A percentile compares a stretch with the other conserved stretches of the same genome.
Evolutionary conservation across 2,113 vertebrate species (phyloP).

Genomic region (Calidris pugnax): DNA sequence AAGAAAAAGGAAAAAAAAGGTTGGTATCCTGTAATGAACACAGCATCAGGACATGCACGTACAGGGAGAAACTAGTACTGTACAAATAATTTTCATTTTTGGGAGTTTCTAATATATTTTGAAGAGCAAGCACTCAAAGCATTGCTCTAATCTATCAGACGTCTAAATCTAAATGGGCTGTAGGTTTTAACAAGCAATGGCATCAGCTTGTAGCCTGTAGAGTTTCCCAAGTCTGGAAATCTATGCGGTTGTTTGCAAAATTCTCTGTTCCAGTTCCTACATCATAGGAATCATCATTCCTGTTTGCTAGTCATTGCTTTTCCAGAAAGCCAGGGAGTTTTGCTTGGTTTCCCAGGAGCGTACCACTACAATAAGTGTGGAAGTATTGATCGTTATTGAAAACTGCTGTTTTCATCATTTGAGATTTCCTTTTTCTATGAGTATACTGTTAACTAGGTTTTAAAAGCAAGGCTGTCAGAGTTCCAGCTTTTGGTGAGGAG

Average conservation of each 20-base stretch:
- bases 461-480: not conserved
- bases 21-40: not conserved
- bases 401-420: not conserved
- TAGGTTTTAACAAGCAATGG: not conserved
- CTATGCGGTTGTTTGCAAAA: not conserved
- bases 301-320: not conserved
- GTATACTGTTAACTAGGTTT: not conserved
- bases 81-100: not conserved
- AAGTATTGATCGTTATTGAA: not conserved
- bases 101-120: not conserved
- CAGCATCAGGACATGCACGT: not conserved
- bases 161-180: not conserved
- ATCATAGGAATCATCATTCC: not conserved
- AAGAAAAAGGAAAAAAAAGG: not conserved
- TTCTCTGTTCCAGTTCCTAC: not conserved
- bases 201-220: not conserved
- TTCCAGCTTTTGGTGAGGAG: not conserved
- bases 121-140: not conserved
- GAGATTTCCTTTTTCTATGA: not conserved
- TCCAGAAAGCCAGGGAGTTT: not conserved
- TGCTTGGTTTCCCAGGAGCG: not conserved
- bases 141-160: not conserved
- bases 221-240: not conserved
- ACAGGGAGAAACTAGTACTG: not conserved
- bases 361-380: not conserved